These are phyloP conservation scores for Sebastes trivittatus DNA, from an alignment of 2,797 vertebrate genomes.

Conservation along the genomic window DNA sequence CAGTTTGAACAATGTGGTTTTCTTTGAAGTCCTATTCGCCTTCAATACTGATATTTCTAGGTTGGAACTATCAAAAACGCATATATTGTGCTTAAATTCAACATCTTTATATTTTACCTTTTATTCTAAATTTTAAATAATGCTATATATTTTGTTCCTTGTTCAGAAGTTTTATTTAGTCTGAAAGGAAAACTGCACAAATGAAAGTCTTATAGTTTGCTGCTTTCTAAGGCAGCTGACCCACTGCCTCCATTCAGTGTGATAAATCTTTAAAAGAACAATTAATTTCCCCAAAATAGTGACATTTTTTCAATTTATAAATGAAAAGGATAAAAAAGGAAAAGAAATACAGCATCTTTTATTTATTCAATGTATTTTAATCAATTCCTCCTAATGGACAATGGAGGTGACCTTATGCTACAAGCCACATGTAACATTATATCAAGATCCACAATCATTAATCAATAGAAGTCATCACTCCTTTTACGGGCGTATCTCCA, in stretches of 20 bases:
- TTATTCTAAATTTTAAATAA: not conserved
- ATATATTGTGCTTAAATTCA: not conserved
- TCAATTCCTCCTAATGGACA: not conserved
- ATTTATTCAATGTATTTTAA: not conserved
- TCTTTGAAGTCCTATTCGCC: not conserved
- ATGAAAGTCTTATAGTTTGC: not conserved
- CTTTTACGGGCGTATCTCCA: slow-evolving; percentile 21
- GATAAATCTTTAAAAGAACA: not conserved
- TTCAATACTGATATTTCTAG: not conserved
- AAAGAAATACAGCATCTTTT: not conserved
- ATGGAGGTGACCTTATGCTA: not conserved
- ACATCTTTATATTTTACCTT: not conserved
- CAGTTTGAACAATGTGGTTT: slow-evolving; percentile 13
- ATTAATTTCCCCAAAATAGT: not conserved
- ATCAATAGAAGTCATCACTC: slow-evolving; percentile 23
- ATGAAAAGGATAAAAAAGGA: not conserved
- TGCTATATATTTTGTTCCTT: not conserved
- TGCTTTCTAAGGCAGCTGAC: not conserved
- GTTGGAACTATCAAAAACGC: not conserved
- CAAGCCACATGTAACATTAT: not conserved
- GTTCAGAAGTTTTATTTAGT: not conserved
- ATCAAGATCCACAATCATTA: not conserved
- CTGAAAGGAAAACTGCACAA: not conserved
- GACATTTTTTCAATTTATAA: not conserved
- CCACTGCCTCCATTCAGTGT: not conserved